Conservation (phyloP, 2,888 invertebrate species). For the Scrobipalpa costella region DNA sequence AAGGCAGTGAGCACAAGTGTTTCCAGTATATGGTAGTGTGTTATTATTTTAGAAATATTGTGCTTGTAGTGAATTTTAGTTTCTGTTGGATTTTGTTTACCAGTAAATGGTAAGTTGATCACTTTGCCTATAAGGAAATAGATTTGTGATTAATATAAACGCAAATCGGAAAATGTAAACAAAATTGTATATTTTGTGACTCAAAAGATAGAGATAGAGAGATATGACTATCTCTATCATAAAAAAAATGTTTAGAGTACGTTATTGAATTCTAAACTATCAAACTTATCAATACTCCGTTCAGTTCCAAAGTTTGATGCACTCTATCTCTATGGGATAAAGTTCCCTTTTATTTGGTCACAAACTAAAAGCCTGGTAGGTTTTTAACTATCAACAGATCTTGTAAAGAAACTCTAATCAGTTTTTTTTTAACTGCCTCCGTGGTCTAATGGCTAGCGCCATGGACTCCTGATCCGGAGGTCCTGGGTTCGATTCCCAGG, state of each 20-base stretch:
- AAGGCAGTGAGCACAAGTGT: slow-evolving; percentile 47
- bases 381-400: too few species aligned
- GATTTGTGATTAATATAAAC: background rate
- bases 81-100: slow-evolving; percentile 7
- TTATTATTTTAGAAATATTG: slow-evolving; percentile 5
- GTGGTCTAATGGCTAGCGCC: too few species aligned
- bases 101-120: slow-evolving; percentile 8
- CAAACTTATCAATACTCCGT: too few species aligned
- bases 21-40: slow-evolving; percentile 33
- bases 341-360: background rate
- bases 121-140: background rate
- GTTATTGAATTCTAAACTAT: too few species aligned
- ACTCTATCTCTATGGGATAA: background rate
- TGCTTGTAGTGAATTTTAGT: background rate
- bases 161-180: slow-evolving; percentile 12
- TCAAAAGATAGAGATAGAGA: too few species aligned
- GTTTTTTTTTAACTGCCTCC: too few species aligned
- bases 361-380: too few species aligned
- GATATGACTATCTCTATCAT: background rate
- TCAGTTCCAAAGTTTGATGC: too few species aligned
- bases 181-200: background rate
- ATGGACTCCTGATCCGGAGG: too few species aligned
- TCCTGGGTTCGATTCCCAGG: too few species aligned
- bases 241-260: too few species aligned
- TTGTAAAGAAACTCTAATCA: too few species aligned